Evolutionary conservation across 2,797 vertebrate genomes (phyloP), one percentile per base, ranked within the genome.

Genomic region (Petrocephalus schoutedeni): DNA sequence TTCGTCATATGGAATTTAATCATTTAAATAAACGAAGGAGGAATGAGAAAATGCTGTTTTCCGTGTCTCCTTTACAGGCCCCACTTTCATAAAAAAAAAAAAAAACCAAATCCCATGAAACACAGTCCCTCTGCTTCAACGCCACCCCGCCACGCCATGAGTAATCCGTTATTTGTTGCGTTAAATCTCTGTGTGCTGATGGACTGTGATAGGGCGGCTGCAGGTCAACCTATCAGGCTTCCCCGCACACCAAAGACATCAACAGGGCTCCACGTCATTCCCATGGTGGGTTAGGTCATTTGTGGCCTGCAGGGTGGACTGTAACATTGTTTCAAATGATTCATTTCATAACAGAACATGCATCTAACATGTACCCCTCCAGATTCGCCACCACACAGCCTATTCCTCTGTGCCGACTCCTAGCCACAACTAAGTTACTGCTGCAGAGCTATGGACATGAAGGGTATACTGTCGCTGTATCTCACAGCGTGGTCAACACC

Each of bases 1-100:
- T 89, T 93, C 91, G 94, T 93, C 92, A 51, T 90, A 91, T 91
- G 92, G 92, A 93, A 94, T 93, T 93, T 89, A 95, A 95, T 93
- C 92, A 93, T 91, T 92, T 91, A 93, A 93, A 92, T 89, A 94
- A 95, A 95, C 88, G 64, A 90, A 89, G 36, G 74, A 91, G 91
- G 92, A 95, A 93, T 94, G 92, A 95, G 92, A 95, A 92, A 95
- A 95, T 93, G 91, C 91, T 92, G 90, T 87, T 94, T 93, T 94
- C 82, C 84, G 92, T 51, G 53, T 71, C 59, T 54, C 16, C 3
- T 85, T 67, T 87, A 87, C 74, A 82, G 82, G 86, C 86, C 89
- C 74, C 87, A 87, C 80, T 87, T 88, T 89, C 89, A 64, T 28
- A 84, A 89, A 12, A 86, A 86, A 77, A 56, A 58, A 82, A 45